Base-by-base conservation (phyloP, 2,113 vertebrate species). In the Castor canadensis region DNA sequence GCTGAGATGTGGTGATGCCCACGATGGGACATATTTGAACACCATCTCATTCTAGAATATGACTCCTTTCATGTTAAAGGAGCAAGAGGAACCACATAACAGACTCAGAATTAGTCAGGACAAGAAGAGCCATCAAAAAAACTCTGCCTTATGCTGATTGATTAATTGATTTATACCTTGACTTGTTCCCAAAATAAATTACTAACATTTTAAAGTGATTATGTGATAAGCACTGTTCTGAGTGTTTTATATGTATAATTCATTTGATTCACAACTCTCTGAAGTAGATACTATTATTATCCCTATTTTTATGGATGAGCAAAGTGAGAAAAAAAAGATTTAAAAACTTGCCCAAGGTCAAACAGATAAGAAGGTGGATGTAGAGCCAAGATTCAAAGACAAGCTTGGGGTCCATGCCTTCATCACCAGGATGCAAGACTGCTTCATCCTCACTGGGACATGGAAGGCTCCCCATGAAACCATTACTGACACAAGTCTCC, bases 221-320 rank as follows among this genome's bases (percentile, higher is more conserved):
- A 83, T 64, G n/a, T 77, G 88, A 52, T 87, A 81, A n/a, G n/a
- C 54, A 77, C 43, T 90, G 17, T 93, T 94, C 87, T 94, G 88
- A 92, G 8, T 40, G 49, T 72, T 79, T 93, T 81, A 26, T 81
- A 80, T 95, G 87, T 92, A 92, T 87, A 95, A 95, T 89, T 97
- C 84, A 81, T 95, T 91, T 86, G 64, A 73, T 82, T 94, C 87
- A 79, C 19, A 67, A 72, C 54, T 93, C 76, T 77, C 92, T 92
- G 43, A 88, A 90, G 58, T 49, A 92, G 54, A n/a, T 81, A 83
- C 95, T 92, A 82, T 91, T 91, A 93, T 89, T 91, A 95, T 71
- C 93, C n/a, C 91, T 73, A 66, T 94, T 95, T 96, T 77, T 95
- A 96, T 95, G 82, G 81, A 97, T 64, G 73, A 94, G 90, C 81